Evolutionary conservation across 2,113 vertebrate genomes (phyloP).

Genomic region (Rhynchopsitta pachyrhyncha): DNA sequence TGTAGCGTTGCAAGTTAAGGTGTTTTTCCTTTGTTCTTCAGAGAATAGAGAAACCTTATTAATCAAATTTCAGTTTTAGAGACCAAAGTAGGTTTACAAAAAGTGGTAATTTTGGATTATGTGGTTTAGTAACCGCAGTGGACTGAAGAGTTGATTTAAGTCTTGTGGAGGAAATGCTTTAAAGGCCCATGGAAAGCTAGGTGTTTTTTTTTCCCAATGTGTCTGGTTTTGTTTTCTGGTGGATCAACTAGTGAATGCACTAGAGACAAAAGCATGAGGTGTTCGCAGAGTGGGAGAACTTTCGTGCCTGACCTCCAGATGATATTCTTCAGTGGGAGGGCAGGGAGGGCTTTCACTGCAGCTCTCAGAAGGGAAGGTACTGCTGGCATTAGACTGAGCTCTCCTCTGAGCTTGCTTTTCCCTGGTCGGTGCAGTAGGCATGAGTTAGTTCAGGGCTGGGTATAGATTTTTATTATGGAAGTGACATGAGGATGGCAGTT

Average conservation of each 20-base stretch:
- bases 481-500: not conserved
- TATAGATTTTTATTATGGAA: not conserved
- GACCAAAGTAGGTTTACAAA: not conserved
- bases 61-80: not conserved
- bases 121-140: not conserved
- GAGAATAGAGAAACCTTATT: not conserved
- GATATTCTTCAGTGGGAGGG: not conserved
- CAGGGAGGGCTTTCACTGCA: not conserved
- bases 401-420: not conserved
- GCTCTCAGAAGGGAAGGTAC: not conserved
- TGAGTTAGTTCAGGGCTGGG: not conserved
- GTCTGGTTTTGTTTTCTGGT: not conserved
- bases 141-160: not conserved
- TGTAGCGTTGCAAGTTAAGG: not conserved
- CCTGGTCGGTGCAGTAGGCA: not conserved
- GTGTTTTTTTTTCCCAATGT: not conserved
- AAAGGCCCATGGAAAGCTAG: not conserved
- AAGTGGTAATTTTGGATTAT: not conserved
- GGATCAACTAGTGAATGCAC: not conserved
- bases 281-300: not conserved
- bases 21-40: not conserved
- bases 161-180: not conserved
- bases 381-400: not conserved
- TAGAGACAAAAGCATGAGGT: not conserved
- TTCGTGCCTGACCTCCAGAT: not conserved